phyloP scores from a whole-genome alignment of 2,113 vertebrate genomes.

The Garra rufa region DNA sequence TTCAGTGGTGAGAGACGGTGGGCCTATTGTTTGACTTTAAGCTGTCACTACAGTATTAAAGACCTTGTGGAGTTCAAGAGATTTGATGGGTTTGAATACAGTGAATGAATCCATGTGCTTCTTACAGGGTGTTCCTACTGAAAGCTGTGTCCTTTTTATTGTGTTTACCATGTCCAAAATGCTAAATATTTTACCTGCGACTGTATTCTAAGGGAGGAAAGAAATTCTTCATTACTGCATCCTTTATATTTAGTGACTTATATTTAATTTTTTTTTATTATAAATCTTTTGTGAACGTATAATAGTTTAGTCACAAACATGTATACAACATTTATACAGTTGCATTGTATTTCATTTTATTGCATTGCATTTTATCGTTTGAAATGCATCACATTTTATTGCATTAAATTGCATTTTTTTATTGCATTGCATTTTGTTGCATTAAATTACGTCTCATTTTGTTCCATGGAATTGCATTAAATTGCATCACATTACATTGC shows the following conservation, averaged over 20 bases:
- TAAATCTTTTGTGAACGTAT: not conserved
- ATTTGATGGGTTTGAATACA: not conserved
- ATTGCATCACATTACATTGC: too few relatives aligned
- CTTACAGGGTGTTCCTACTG: not conserved
- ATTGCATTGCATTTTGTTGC: too few relatives aligned
- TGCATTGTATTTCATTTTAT: not conserved
- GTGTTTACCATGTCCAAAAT: not conserved
- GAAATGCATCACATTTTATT: too few relatives aligned
- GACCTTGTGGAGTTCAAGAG: not conserved
- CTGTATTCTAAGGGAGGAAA: too few relatives aligned
- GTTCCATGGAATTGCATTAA: too few relatives aligned
- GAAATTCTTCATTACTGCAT: not conserved
- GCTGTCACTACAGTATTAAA: not conserved
- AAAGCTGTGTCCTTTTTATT: not conserved
- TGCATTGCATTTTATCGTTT: too few relatives aligned
- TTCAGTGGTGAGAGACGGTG: not conserved
- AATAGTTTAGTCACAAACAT: not conserved
- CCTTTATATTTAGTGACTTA: not conserved
- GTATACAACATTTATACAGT: not conserved
- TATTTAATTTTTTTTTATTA: too few relatives aligned
- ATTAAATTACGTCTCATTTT: too few relatives aligned
- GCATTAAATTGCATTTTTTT: too few relatives aligned
- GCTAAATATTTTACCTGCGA: not conserved
- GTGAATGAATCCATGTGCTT: not conserved
- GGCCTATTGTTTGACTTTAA: slow-evolving; percentile 15